Conservation (phyloP, 2,888 invertebrate species). For the Dione vanillae region DNA sequence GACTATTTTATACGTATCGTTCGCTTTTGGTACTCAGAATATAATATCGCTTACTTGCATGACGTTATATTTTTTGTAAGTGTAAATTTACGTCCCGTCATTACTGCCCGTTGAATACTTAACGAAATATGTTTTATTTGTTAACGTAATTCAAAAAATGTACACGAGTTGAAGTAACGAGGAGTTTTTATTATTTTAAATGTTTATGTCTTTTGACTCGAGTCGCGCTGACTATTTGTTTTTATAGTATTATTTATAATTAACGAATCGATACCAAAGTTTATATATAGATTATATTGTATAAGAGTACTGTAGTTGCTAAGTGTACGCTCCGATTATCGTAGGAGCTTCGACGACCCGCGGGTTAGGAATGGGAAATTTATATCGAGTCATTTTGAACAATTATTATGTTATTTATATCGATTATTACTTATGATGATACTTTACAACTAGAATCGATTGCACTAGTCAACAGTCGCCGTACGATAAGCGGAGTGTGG, state of each 20-base stretch:
- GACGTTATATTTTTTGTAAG: conserved; percentile 32
- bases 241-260: conserved; percentile 27
- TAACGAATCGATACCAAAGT: conserved; percentile 37
- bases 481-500: conserved; percentile 2
- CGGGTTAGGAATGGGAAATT: background rate
- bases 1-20: conserved; percentile 37
- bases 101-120: background rate
- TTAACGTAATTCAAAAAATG: conserved; percentile 7
- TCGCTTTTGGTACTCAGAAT: no score
- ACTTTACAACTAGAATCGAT: conserved; percentile 11
- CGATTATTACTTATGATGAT: conserved; percentile 9
- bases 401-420: conserved; percentile 5
- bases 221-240: background rate
- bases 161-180: background rate
- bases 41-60: no score
- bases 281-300: conserved; percentile 24
- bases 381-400: conserved; percentile 8
- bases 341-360: background rate
- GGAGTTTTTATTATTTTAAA: conserved; percentile 1
- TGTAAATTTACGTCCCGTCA: conserved; percentile 8
- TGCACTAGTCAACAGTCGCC: conserved; percentile 12
- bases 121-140: background rate
- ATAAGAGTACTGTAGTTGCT: conserved; percentile 12
- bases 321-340: conserved; percentile 17
- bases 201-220: background rate